Percentiles rank a stretch among this genome's conserved stretches.
phyloP scores from a whole-genome alignment of 2,113 vertebrate species.

The Ciconia maguari region DNA sequence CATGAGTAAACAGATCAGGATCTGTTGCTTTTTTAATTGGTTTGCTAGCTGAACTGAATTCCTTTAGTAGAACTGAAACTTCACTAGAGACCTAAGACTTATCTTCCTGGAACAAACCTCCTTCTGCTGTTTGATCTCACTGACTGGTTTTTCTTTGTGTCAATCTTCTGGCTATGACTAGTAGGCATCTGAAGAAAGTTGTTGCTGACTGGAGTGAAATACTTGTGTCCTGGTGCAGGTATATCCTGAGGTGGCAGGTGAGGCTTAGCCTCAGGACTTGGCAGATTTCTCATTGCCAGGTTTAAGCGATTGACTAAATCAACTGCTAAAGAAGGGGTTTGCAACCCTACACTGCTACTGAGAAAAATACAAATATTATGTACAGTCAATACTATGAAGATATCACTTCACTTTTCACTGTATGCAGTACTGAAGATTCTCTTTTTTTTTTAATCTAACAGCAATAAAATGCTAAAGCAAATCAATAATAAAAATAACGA shows the following conservation, averaged over 20 bases:
- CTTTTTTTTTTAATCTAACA: neutral
- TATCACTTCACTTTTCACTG: neutral
- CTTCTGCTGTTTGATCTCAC: slow-evolving; percentile 57
- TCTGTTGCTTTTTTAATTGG: neutral
- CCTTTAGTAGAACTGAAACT: neutral
- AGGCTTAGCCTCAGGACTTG: slow-evolving; percentile 59
- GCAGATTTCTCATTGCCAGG: slow-evolving; percentile 36
- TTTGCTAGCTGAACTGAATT: neutral
- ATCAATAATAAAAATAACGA: neutral
- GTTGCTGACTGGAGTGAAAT: slow-evolving; percentile 28
- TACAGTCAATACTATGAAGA: neutral
- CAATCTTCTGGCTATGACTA: slow-evolving; percentile 56
- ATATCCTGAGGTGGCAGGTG: slow-evolving; percentile 52
- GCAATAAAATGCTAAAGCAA: neutral
- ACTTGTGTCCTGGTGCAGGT: slow-evolving; percentile 18
- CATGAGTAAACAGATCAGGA: neutral
- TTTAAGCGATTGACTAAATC: slow-evolving; percentile 48
- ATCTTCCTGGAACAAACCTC: slow-evolving; percentile 66
- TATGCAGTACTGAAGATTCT: neutral
- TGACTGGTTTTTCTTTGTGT: slow-evolving; percentile 54
- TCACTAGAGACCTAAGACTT: neutral
- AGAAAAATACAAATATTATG: slow-evolving; percentile 6
- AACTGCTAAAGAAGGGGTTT: slow-evolving; percentile 46
- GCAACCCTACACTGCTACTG: slow-evolving; percentile 30
- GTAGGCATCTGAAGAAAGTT: slow-evolving; percentile 23